phyloP scores from a whole-genome alignment of 2,797 vertebrate genomes.

The Alca torda region DNA sequence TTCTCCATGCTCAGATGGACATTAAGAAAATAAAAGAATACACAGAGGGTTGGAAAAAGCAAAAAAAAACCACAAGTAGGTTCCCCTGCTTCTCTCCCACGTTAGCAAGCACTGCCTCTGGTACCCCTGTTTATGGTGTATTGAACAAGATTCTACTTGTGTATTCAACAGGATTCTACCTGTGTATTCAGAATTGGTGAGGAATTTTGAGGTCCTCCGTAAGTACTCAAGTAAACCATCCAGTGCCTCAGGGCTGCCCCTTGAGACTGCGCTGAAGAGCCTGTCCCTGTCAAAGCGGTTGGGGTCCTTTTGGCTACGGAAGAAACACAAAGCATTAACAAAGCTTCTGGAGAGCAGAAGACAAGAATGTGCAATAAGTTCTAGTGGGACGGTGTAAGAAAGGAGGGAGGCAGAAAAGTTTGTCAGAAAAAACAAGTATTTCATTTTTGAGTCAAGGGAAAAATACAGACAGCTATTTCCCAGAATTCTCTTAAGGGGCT shows the following conservation, averaged over 20 bases:
- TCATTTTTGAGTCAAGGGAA: slow-evolving; percentile 56
- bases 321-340: background rate
- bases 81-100: background rate
- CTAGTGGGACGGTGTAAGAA: background rate
- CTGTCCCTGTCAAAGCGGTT: slow-evolving; percentile 74
- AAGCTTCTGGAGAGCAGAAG: background rate
- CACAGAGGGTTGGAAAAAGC: background rate
- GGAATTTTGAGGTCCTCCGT: slow-evolving; percentile 71
- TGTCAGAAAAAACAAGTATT: background rate
- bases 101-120: background rate
- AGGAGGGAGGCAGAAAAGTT: background rate
- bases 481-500: slow-evolving; percentile 34
- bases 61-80: background rate
- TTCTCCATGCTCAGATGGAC: background rate
- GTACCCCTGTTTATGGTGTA: background rate
- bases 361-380: background rate
- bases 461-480: slow-evolving; percentile 51
- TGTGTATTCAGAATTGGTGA: slow-evolving; percentile 76
- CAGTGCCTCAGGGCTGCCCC: slow-evolving; percentile 67
- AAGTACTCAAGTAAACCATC: slow-evolving; percentile 74
- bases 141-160: slow-evolving; percentile 66
- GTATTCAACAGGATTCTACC: slow-evolving; percentile 69
- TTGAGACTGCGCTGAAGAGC: slow-evolving; percentile 71
- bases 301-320: slow-evolving; percentile 61
- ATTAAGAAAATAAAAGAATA: background rate